A percentile compares a stretch with the other conserved stretches of the same genome.
phyloP scores from a whole-genome alignment of 1,140 invertebrate genomes.

The Grapholita molesta region DNA sequence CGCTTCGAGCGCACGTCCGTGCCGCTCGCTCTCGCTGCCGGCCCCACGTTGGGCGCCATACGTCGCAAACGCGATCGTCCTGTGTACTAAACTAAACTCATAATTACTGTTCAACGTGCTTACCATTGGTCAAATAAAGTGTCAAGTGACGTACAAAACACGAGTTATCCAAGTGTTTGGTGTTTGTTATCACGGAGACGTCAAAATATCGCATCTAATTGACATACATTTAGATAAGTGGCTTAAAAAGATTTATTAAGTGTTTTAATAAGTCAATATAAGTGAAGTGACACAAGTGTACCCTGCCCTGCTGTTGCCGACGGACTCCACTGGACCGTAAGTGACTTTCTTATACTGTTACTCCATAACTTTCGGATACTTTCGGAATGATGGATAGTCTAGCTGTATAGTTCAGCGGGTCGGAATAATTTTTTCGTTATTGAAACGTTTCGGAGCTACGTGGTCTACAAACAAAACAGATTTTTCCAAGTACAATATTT shows the following conservation, averaged over 20 bases:
- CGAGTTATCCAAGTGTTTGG: conserved; percentile 4
- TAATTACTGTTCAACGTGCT: background rate
- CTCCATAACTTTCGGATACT: conserved; percentile 16
- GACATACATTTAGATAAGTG: conserved; percentile 10
- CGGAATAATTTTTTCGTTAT: background rate
- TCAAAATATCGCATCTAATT: conserved; percentile 14
- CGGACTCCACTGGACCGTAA: conserved; percentile 21
- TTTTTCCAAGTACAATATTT: conserved; percentile 7
- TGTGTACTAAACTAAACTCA: conserved; percentile 21
- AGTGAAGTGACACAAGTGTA: conserved; percentile 32
- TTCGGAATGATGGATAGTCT: conserved; percentile 2
- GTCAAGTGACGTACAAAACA: conserved; percentile 8
- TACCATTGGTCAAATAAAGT: background rate
- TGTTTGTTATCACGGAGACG: conserved; percentile 13
- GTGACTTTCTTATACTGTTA: conserved; percentile 17
- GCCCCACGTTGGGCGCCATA: conserved; percentile 56
- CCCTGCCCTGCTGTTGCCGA: conserved; percentile 15
- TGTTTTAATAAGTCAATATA: conserved; percentile 11
- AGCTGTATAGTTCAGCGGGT: background rate
- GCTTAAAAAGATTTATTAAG: conserved; percentile 3
- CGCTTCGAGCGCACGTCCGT: conserved; percentile 30
- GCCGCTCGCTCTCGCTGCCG: conserved; percentile 17
- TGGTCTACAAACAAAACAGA: background rate
- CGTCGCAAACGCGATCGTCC: conserved; percentile 25
- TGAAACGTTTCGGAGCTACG: background rate